These are phyloP conservation scores for Apoderus coryli DNA, from an alignment of 2,888 invertebrate species.

Conservation along the genomic window DNA sequence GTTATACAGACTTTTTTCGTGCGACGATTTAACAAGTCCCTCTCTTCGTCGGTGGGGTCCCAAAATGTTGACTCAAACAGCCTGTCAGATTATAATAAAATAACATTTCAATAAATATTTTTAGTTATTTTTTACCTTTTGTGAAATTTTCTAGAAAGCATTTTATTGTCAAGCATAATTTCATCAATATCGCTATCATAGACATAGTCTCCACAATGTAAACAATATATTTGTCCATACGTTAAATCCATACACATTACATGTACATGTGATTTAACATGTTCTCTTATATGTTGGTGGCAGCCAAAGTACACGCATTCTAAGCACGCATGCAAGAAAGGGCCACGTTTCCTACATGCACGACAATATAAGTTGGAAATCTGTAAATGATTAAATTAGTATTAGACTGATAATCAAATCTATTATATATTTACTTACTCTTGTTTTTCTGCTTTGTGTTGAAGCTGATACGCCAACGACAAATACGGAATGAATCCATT, in stretches of 20 bases:
- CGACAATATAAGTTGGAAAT: conserved; percentile 43
- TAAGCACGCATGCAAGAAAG: conserved; percentile 71
- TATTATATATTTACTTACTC: too few species aligned
- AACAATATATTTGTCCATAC: conserved; percentile 82
- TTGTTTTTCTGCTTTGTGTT: conserved; percentile 64
- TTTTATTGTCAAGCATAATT: conserved; percentile 27
- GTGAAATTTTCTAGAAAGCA: conserved; percentile 26
- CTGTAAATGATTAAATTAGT: conserved; percentile 27
- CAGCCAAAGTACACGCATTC: conserved; percentile 93
- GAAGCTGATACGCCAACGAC: conserved; percentile 71
- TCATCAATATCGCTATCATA: conserved; percentile 39
- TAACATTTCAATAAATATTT: too few species aligned
- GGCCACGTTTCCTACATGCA: conserved; percentile 61
- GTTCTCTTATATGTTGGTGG: conserved; percentile 76
- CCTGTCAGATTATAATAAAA: too few species aligned
- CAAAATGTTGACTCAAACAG: conserved; percentile 50
- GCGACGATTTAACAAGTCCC: conserved; percentile 58
- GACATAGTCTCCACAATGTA: conserved; percentile 82
- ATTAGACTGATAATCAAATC: too few species aligned
- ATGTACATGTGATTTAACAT: conserved; percentile 70
- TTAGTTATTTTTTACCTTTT: conserved; percentile 27
- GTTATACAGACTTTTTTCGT: conserved; percentile 66
- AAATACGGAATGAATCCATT: conserved; percentile 71
- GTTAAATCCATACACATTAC: conserved; percentile 73
- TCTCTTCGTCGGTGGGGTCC: conserved; percentile 65